Percentiles rank a stretch among this genome's conserved stretches.
Conservation (phyloP, 2,113 vertebrate species). For the Nothobranchius furzeri region DNA sequence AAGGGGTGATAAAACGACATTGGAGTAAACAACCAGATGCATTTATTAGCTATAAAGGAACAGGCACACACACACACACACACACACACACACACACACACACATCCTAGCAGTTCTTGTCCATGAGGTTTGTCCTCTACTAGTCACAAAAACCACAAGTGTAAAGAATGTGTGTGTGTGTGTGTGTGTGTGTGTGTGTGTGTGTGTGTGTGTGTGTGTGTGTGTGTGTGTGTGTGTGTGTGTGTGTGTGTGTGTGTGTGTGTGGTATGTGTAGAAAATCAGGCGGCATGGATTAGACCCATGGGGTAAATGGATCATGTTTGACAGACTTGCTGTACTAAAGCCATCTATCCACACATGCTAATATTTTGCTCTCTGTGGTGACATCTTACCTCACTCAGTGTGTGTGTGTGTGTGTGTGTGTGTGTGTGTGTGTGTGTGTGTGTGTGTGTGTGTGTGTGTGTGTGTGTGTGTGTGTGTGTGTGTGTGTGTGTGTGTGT, state of each 20-base stretch:
- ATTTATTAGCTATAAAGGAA: conserved; percentile 46
- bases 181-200: conserved; percentile 37
- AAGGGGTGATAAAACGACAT: conserved; percentile 16
- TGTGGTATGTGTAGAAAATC: conserved; percentile 27
- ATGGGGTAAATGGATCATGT: conserved; percentile 75
- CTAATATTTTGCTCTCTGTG: conserved; percentile 69
- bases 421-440: no score
- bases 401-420: conserved; percentile 18
- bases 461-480: conserved; percentile 3
- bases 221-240: conserved; percentile 35
- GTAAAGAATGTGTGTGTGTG: conserved; percentile 46
- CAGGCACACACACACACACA: conserved; percentile 4
- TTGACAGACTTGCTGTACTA: conserved; percentile 75
- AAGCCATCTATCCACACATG: conserved; percentile 78
- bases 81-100: conserved; percentile 2
- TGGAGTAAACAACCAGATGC: conserved; percentile 47
- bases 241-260: conserved; percentile 37
- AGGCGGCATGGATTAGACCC: conserved; percentile 63
- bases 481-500: no score
- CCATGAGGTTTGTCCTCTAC: conserved; percentile 24
- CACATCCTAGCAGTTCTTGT: conserved; percentile 6
- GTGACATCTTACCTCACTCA: conserved; percentile 47
- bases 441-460: no score
- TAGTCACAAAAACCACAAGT: conserved; percentile 53
- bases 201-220: conserved; percentile 35